Base-by-base conservation (phyloP, 2,888 invertebrate genomes). In the Parthenolecanium corni region DNA sequence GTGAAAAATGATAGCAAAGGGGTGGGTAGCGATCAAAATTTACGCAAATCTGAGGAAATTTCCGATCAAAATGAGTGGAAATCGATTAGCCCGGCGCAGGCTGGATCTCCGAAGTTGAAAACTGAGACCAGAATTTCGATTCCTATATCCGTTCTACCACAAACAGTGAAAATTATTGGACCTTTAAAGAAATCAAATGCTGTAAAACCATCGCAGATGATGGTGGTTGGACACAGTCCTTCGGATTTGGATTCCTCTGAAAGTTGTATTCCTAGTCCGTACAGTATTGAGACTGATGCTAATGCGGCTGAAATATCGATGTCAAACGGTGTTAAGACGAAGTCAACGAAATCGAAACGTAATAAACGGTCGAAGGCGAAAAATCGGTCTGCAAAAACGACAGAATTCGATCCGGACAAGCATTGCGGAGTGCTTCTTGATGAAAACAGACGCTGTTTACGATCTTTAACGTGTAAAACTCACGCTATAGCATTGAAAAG, bases 401-500 rank as follows among this genome's bases (percentile, higher is more conserved):
- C 49, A 24, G 61, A 61, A 36, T 61, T 38, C 24, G 51, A 61
- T 51, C 61, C 51, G 20, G 23, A 61, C 36, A 49, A 47, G 31
- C 61, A 61, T 40, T 61, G 61, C 38, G 61, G 61, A 12, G 61
- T 61, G 4, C 38, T 51, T 9, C 21, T 61, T 11, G 61, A 61
- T 40, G 61, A 61, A 20, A 61, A 51, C 23, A 51, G 51, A 51
- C 47, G 38, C 36, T 61, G 61, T 51, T 14, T 61, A 24, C 49
- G 61, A 36, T 61, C 61, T 2, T 40, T 61, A 36, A 61, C 61
- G n/a, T 61, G 61, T 24, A 61, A 61, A 40, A 61, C 61, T n/a
- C 61, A 61, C 18, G 21, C 36, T n/a, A 61, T 61, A 3, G 47
- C 61, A 9, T 36, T 61, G 23, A 47, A 38, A n/a, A 25, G 61